phyloP scores from a whole-genome alignment of 2,797 vertebrate genomes.

The Enteromius treurensis region DNA sequence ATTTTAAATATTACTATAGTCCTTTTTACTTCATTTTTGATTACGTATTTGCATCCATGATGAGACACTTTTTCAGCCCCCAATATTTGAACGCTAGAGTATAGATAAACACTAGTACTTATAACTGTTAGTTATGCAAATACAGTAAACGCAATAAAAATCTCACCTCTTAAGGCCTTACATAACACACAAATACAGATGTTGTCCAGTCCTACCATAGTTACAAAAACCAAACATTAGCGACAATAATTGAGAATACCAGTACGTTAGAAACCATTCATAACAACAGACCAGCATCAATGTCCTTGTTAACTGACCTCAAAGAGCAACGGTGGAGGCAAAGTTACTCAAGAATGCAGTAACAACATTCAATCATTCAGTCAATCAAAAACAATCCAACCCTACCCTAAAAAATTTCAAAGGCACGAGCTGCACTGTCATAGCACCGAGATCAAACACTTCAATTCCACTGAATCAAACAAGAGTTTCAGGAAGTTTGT shows the following conservation, averaged over 20 bases:
- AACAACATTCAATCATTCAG: slow-evolving; percentile 32
- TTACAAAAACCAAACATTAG: not conserved
- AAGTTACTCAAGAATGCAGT: slow-evolving; percentile 21
- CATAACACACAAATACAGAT: slow-evolving; percentile 1
- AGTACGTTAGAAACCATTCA: not conserved
- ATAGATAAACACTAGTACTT: not conserved
- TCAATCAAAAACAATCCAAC: slow-evolving; percentile 6
- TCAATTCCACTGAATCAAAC: slow-evolving; percentile 12
- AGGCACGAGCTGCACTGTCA: slow-evolving; percentile 22
- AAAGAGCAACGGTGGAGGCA: slow-evolving; percentile 10
- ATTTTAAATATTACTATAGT: too few species aligned
- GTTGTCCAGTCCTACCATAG: not conserved
- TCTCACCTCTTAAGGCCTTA: not conserved
- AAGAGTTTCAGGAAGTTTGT: not conserved
- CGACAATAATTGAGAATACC: not conserved
- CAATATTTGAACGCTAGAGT: not conserved
- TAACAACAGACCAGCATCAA: slow-evolving; percentile 18
- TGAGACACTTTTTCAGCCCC: not conserved
- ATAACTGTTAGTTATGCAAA: not conserved
- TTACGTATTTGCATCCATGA: not conserved
- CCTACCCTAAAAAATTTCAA: slow-evolving; percentile 2
- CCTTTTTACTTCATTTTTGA: not conserved
- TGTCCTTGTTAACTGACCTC: not conserved
- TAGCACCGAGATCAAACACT: slow-evolving; percentile 25
- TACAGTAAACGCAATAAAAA: not conserved